A percentile compares a stretch with the other conserved stretches of the same genome.
Evolutionary conservation across 2,888 invertebrate genomes (phyloP).

Genomic region (Thecocarcelia acutangulata): DNA sequence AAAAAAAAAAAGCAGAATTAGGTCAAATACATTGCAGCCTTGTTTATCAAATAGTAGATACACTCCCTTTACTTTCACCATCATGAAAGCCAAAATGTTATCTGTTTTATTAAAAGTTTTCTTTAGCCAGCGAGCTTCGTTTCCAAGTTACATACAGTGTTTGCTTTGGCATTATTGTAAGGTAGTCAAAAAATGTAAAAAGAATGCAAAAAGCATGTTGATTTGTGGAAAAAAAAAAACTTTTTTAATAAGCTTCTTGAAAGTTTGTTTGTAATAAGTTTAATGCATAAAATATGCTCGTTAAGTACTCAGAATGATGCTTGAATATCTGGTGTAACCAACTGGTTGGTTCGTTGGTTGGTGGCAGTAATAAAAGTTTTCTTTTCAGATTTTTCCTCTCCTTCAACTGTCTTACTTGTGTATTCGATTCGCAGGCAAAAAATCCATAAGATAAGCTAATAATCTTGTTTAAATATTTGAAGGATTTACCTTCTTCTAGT

Average conservation of each 20-base stretch:
- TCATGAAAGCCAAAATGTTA: not conserved
- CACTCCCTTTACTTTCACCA: slow-evolving; percentile 42
- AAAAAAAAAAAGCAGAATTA: not conserved
- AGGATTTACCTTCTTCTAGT: slow-evolving; percentile 47
- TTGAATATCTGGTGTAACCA: slow-evolving; percentile 23
- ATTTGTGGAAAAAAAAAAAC: slow-evolving; percentile 4
- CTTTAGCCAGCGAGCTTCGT: no score
- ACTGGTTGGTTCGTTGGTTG: not conserved
- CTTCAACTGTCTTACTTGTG: not conserved
- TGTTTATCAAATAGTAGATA: slow-evolving; percentile 1
- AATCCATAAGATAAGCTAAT: slow-evolving; percentile 55
- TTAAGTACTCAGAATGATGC: slow-evolving; percentile 53
- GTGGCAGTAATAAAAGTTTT: slow-evolving; percentile 28
- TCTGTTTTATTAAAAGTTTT: slow-evolving; percentile 3
- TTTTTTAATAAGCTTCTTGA: slow-evolving; percentile 59
- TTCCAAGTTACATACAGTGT: not conserved
- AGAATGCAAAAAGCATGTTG: slow-evolving; percentile 11
- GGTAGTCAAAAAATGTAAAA: slow-evolving; percentile 2
- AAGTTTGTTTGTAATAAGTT: slow-evolving; percentile 53
- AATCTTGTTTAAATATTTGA: slow-evolving; percentile 62
- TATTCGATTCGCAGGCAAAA: not conserved
- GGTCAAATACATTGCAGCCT: slow-evolving; percentile 24
- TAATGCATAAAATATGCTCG: slow-evolving; percentile 66
- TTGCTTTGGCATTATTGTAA: slow-evolving; percentile 3
- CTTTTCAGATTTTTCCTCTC: not conserved